These are phyloP conservation scores for Hypsopygia costalis DNA, from an alignment of 2,888 invertebrate genomes.

Conservation along the genomic window DNA sequence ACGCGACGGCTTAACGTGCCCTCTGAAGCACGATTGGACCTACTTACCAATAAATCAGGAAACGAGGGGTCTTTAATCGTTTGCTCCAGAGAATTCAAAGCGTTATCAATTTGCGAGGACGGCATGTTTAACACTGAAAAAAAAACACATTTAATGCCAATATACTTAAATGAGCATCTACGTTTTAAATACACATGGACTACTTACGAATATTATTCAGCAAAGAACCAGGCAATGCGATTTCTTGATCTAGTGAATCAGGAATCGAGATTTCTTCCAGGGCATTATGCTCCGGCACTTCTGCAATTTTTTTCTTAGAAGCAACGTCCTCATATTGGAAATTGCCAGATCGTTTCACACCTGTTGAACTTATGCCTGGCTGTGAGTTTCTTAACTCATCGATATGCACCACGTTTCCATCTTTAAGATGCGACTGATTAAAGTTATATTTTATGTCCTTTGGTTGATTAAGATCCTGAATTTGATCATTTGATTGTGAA, in stretches of 20 bases:
- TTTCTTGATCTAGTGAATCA: conserved; percentile 8
- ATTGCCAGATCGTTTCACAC: conserved; percentile 29
- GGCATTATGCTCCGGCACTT: conserved; percentile 1
- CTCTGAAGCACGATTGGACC: too few species aligned
- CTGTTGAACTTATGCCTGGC: conserved; percentile 8
- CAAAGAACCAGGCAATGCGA: conserved; percentile 27
- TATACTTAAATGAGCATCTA: too few species aligned
- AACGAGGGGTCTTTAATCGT: conserved; percentile 26
- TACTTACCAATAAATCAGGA: conserved; percentile 41
- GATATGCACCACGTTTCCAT: too few species aligned
- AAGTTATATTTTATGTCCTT: too few species aligned
- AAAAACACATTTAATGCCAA: not conserved
- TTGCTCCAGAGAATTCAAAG: conserved; percentile 29
- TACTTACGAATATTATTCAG: conserved; percentile 39
- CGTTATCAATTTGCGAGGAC: conserved; percentile 30
- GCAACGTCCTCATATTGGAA: conserved; percentile 19
- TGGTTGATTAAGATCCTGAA: too few species aligned
- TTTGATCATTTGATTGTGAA: too few species aligned
- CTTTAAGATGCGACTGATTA: too few species aligned
- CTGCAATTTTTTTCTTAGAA: conserved; percentile 30
- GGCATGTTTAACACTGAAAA: conserved; percentile 35
- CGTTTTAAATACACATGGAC: not conserved
- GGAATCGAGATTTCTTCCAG: not conserved
- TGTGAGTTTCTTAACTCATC: too few species aligned
- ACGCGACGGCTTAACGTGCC: too few species aligned